Base-by-base conservation (phyloP, 2,113 vertebrate genomes). In the Pitta sordida region DNA sequence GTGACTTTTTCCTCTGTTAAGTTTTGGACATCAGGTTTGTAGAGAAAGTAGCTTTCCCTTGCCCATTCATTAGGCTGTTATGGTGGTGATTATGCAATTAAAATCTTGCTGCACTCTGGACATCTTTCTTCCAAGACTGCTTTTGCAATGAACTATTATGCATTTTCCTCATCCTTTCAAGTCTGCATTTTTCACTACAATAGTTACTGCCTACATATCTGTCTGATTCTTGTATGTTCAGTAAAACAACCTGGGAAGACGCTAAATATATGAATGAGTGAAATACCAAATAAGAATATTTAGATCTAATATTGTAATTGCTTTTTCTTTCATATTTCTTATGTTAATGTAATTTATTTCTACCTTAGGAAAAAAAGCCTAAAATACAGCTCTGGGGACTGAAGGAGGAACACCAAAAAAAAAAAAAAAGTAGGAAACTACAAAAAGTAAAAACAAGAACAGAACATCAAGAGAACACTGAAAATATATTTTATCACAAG, bases 401-500 rank as follows among this genome's bases (percentile, higher is more conserved):
- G 14, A 7, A 41, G 22, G 36, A 83, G 16, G 29, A 94, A 41
- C 11, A 2, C 18, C 58, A 80, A 53, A 1, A 0, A 52, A 53
- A 4, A 44, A 23, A 27, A 29, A 36, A 49, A 46, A 7, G 4
- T 14, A 81, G 11, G 5, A 77, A 90, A 65, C 24, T 63, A 36
- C 13, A 65, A 34, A 65, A 88, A 58, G 3, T n/a, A 24, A 68
- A 90, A 86, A 26, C 10, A 16, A 34, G 29, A 77, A 65, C 7
- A 16, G 32, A 94, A 73, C 12, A 52, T 9, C 6, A 27, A 63
- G 22, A 89, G 7, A 85, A 73, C 11, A 73, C 12, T 0, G 4
- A 85, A 83, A 94, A 22, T 2, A 9, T 23, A 17, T 69, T 90
- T 74, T 53, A 88, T 73, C 96, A 96, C 95, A 90, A 95, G 96